phyloP scores from a whole-genome alignment of 2,888 invertebrate genomes.

The Slavum lentiscoides region DNA sequence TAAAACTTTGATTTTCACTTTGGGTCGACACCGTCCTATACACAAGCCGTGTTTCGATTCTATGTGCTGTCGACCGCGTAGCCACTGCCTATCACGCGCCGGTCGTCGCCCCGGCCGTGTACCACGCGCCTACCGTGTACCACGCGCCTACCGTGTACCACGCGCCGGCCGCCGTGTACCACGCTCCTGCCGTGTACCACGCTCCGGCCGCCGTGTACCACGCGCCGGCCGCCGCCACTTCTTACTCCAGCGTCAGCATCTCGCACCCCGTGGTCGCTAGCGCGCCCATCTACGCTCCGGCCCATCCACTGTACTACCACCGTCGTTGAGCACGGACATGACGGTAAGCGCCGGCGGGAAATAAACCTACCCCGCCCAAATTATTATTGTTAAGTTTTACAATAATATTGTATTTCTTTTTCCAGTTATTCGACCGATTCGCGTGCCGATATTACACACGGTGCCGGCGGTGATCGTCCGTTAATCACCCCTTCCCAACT shows the following conservation, averaged over 20 bases:
- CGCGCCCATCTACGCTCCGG: constrained; percentile 54
- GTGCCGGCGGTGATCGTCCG: too few relatives aligned
- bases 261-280: constrained; percentile 54
- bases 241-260: constrained; percentile 55
- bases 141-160: constrained; percentile 32
- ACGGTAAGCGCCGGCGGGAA: background rate
- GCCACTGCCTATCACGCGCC: constrained; percentile 20
- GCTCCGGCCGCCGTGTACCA: constrained; percentile 53
- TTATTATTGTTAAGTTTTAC: too few relatives aligned
- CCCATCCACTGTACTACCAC: constrained; percentile 54
- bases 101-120: background rate
- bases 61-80: background rate
- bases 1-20: too few relatives aligned
- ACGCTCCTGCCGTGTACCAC: constrained; percentile 51
- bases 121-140: constrained; percentile 47
- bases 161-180: constrained; percentile 37
- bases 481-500: too few relatives aligned
- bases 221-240: constrained; percentile 54
- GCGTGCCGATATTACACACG: too few relatives aligned
- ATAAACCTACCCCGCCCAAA: too few relatives aligned
- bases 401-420: too few relatives aligned
- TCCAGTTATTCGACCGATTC: too few relatives aligned
- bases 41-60: too few relatives aligned
- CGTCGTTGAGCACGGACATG: constrained; percentile 26
- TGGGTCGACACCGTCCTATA: too few relatives aligned